Percentiles rank a stretch among this genome's conserved stretches.
These are phyloP conservation scores for Patella pellucida DNA, from an alignment of 2,888 invertebrate genomes.

Conservation along the genomic window DNA sequence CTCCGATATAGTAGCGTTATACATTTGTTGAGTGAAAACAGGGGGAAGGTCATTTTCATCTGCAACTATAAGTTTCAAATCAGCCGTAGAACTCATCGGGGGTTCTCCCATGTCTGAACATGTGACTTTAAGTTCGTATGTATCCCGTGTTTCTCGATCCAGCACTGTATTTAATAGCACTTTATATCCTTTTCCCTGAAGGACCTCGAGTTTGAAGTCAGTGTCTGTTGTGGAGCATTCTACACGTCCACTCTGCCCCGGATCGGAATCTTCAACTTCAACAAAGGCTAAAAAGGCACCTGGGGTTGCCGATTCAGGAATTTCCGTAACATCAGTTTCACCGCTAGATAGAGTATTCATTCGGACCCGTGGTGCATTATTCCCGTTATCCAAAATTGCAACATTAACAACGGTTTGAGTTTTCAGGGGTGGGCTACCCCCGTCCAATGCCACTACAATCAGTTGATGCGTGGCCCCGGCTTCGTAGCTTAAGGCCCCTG, in stretches of 20 bases:
- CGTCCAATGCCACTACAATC: constrained; percentile 38
- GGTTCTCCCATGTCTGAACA: constrained; percentile 50
- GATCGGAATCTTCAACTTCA: constrained; percentile 55
- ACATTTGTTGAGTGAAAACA: constrained; percentile 27
- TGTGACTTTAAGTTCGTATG: constrained; percentile 37
- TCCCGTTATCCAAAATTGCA: constrained; percentile 85
- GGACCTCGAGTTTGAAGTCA: constrained; percentile 34
- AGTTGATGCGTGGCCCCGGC: constrained; percentile 27
- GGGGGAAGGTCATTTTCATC: constrained; percentile 58
- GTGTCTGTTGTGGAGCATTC: constrained; percentile 39
- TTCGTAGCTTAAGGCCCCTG: constrained; percentile 21
- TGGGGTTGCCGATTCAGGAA: constrained; percentile 47
- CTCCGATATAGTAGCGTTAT: constrained; percentile 29
- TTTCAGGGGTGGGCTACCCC: constrained; percentile 36
- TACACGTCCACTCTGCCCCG: constrained; percentile 49
- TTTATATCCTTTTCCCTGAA: constrained; percentile 37
- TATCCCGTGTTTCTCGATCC: constrained; percentile 44
- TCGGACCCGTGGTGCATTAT: constrained; percentile 84
- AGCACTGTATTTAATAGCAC: constrained; percentile 35
- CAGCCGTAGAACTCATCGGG: constrained; percentile 35
- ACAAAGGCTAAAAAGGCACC: constrained; percentile 58
- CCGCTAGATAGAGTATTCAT: constrained; percentile 36
- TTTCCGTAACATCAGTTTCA: constrained; percentile 25
- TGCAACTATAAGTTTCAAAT: constrained; percentile 41
- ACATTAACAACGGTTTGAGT: constrained; percentile 40